These are phyloP conservation scores for Morpho deidamia DNA, from an alignment of 2,888 invertebrate genomes.

Conservation along the genomic window DNA sequence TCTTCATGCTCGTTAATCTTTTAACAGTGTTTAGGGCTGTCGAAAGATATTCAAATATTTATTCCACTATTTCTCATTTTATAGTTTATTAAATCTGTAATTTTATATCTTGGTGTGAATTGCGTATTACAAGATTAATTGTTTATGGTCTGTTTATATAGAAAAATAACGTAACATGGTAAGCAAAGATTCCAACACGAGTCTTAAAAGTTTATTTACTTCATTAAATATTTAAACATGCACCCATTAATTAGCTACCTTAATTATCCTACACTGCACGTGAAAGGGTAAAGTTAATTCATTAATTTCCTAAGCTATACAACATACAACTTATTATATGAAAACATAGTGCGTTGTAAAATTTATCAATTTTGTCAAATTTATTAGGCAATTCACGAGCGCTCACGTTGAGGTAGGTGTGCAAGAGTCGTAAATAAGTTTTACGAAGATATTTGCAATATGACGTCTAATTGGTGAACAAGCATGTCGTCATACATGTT, in stretches of 20 bases:
- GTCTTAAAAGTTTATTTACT: not conserved
- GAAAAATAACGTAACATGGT: no score
- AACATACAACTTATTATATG: slow-evolving; percentile 18
- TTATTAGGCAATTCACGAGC: slow-evolving; percentile 37
- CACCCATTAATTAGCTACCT: slow-evolving; percentile 1
- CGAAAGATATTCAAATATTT: no score
- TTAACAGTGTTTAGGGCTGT: no score
- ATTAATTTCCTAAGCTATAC: slow-evolving; percentile 31
- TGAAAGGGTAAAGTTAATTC: slow-evolving; percentile 25
- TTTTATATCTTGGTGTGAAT: no score
- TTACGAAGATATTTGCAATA: slow-evolving; percentile 18
- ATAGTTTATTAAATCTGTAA: no score
- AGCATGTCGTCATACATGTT: slow-evolving; percentile 1
- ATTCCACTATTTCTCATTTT: no score
- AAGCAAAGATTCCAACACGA: no score
- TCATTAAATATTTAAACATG: not conserved
- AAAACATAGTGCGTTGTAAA: slow-evolving; percentile 37
- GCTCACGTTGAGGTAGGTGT: slow-evolving; percentile 34
- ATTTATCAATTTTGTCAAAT: slow-evolving; percentile 43
- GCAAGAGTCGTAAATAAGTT: slow-evolving; percentile 30
- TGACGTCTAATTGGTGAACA: slow-evolving; percentile 18
- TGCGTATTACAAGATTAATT: no score
- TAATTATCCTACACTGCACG: slow-evolving; percentile 13
- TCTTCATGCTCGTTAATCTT: no score
- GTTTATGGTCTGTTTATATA: no score